These are phyloP conservation scores for Paracanthobrama guichenoti DNA, from an alignment of 2,113 vertebrate genomes.

Conservation along the genomic window DNA sequence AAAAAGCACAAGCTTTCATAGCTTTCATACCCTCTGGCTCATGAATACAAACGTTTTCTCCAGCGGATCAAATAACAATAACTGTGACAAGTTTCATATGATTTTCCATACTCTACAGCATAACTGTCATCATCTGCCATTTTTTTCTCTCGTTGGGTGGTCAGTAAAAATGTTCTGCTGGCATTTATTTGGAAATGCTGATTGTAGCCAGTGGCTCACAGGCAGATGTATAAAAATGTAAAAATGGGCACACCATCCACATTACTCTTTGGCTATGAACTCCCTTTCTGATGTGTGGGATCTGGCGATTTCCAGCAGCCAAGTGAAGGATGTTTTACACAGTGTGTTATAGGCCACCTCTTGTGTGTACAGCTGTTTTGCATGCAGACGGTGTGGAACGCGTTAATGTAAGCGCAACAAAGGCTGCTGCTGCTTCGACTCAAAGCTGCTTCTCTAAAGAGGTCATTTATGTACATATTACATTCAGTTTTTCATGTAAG, in stretches of 20 bases:
- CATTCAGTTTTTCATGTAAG: not conserved
- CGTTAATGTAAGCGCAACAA: not conserved
- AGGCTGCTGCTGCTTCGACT: not conserved
- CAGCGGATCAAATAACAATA: constrained; percentile 20
- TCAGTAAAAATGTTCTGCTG: constrained; percentile 29
- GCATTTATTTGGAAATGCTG: constrained; percentile 9
- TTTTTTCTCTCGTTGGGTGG: not conserved
- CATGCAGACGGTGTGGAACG: not conserved
- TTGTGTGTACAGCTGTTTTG: not conserved
- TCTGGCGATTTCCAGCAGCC: not conserved
- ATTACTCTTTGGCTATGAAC: not conserved
- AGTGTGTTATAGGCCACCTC: not conserved
- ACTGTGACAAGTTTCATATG: constrained; percentile 7
- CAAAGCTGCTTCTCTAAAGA: not conserved
- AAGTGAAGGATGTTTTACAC: not conserved
- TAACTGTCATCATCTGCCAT: constrained; percentile 21
- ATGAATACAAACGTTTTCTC: constrained; percentile 29
- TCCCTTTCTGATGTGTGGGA: not conserved
- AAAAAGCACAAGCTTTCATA: constrained; percentile 3
- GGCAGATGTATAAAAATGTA: not conserved
- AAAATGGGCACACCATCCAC: not conserved
- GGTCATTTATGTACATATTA: not conserved
- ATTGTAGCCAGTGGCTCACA: not conserved
- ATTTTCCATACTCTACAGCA: not conserved
- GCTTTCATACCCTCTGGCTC: constrained; percentile 16